Conservation (phyloP, 2,888 invertebrate genomes). For the Ischnura elegans region DNA sequence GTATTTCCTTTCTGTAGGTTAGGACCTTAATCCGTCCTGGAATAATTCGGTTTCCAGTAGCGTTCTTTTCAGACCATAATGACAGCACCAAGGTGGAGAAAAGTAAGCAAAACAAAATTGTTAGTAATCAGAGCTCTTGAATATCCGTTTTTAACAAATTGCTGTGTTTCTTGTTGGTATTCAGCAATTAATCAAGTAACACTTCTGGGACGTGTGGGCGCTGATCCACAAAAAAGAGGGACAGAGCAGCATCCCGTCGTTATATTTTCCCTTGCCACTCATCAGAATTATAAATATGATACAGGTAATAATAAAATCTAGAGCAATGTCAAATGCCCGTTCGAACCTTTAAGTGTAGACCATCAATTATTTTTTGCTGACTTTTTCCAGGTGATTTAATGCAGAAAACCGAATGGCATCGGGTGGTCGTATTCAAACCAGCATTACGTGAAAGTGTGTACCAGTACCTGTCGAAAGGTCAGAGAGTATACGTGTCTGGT, state of each 20-base stretch:
- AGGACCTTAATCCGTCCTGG: conserved; percentile 22
- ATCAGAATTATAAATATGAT: conserved; percentile 87
- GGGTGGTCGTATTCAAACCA: conserved; percentile 92
- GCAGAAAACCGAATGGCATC: conserved; percentile 96
- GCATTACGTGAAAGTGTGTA: conserved; percentile 88
- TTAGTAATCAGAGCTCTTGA: not conserved
- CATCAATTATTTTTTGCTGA: not conserved
- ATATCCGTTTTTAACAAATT: conserved; percentile 44
- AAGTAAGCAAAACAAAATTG: not conserved
- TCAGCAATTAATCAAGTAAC: conserved; percentile 91
- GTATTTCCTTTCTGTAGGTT: not conserved
- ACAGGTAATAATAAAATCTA: conserved; percentile 75
- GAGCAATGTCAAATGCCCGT: too few species aligned
- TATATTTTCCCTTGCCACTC: conserved; percentile 94
- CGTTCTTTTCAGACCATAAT: not conserved
- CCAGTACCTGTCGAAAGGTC: conserved; percentile 91
- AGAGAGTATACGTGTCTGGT: conserved; percentile 90
- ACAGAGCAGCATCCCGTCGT: conserved; percentile 90
- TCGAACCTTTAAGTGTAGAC: too few species aligned
- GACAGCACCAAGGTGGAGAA: conserved; percentile 57
- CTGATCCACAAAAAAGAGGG: conserved; percentile 93
- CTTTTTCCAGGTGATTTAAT: conserved; percentile 84
- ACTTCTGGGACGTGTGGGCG: conserved; percentile 91
- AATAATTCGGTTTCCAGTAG: not conserved
- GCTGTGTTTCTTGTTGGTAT: conserved; percentile 72